Evolutionary conservation across 1,140 invertebrate species (phyloP), one percentile per base, ranked within the genome.

Genomic region (Medauroidea extradentata): DNA sequence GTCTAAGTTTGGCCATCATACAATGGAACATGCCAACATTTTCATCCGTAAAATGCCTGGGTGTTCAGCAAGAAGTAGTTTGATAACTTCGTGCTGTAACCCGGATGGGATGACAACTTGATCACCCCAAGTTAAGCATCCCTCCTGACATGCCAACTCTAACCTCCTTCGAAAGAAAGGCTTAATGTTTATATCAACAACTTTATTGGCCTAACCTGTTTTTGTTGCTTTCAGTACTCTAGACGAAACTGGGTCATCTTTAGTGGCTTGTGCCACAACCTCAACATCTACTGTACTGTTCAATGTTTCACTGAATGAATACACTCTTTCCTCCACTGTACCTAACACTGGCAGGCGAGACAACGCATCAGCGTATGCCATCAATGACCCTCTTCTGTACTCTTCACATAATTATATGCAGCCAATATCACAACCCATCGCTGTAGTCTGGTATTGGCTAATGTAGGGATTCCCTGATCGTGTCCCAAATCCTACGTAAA

Each of bases 1-100:
- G 58, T 77, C 69, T 0, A 77, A 66, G 9, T 61, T 60, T 16
- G 68, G 69, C 69, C 69, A 77, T 65, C 69, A 76, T 19, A 73
- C 60, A 53, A 70, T 65, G 19, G 46, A 60, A 24, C 70, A 16
- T 9, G 73, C 75, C 3, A 73, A 42, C 0, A 62, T 48, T 62
- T 78, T 79, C 68, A 73, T 75, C 39, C 62, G 60, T 8, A 67
- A 63, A 13, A 74, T 68, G 8, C 72, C 74, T 13, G 66, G 59
- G 51, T 76, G 73, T 14, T 49, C 63, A 13, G 52, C 34, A 66
- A 75, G 70, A 8, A 75, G 53, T 49, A 67, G 41, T 42, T 67
- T 46, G n/a, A 75, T 52, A 21, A 73, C 59, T 27, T 62, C 14
- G 14, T 49, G 11, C 49, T 57, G 63, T 3, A 71, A 53, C 25